Evolutionary conservation across 2,113 vertebrate genomes (phyloP), one percentile per base, ranked within the genome.

Genomic region (Accipiter cooperii): DNA sequence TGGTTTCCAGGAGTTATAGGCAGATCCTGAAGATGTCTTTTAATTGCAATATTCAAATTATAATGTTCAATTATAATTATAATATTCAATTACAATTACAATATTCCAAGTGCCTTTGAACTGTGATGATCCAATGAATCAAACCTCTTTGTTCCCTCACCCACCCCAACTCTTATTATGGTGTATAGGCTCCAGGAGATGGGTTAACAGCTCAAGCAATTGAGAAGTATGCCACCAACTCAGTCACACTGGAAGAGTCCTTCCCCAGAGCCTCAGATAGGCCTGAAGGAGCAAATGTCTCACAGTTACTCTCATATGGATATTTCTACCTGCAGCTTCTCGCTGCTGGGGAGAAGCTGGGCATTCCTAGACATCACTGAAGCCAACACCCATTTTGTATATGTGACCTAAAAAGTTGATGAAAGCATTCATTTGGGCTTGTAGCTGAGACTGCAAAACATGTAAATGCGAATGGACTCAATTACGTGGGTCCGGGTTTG

Each of bases 91-190:
- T 74, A 55, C 51, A 75, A 93, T 85, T 96, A 8, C 42, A 92
- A 65, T 97, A 92, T 95, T 93, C 58, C 20, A 66, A 25, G n/a
- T 81, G 55, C 51, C 49, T 97, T 94, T 92, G 92, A 95, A 88
- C 76, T 85, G 57, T 84, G 90, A 84, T 71, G 63, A 66, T 81
- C 73, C 25, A 25, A 55, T 88, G 77, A 92, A 58, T 75, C 84
- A 88, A 96, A 68, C 46, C 25, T 96, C 74, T 94, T 97, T 21
- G 25, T 95, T 97, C 64, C 52, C 58, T 26, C n/a, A 5, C n/a
- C 52, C 61, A 34, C 49, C 20, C 60, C 36, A 60, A 54, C 42
- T 91, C 76, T 95, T 84, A 89, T 64, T 87, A 57, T 51, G 44
- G 40, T n/a, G 47, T 70, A 54, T 15, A 40, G 74, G 75, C 86